Percentiles rank a stretch among this genome's conserved stretches.
phyloP scores from a whole-genome alignment of 92 coral and sea anemone genomes.

The Palythoa heliodiscus region DNA sequence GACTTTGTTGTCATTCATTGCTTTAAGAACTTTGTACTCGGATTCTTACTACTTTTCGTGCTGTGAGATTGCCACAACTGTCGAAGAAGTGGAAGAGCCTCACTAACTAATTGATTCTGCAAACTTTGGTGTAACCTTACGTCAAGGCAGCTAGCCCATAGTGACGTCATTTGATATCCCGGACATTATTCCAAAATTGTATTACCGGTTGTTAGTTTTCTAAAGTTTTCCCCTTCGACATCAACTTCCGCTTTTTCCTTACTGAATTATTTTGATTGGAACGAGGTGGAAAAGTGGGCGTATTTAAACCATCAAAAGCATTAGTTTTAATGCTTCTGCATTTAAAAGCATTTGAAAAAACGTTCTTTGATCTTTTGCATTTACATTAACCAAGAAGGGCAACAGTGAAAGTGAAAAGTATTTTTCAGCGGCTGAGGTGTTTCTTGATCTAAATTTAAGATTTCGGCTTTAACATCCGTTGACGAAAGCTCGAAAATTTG shows the following conservation, averaged over 20 bases:
- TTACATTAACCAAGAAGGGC: neutral
- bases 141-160: neutral
- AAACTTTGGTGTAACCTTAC: neutral
- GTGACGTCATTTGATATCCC: neutral
- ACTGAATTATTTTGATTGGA: neutral
- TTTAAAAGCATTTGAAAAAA: neutral
- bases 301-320: neutral
- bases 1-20: neutral
- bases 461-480: neutral
- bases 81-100: neutral
- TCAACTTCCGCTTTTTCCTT: neutral
- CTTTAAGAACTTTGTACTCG: neutral
- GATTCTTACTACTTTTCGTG: neutral
- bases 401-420: neutral
- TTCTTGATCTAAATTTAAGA: neutral
- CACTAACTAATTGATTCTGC: neutral
- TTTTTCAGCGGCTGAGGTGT: neutral
- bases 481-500: neutral
- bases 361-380: neutral
- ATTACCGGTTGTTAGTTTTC: neutral
- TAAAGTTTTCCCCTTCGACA: neutral
- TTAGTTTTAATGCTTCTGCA: neutral
- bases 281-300: neutral
- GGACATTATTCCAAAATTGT: neutral
- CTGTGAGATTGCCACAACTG: neutral